These are phyloP conservation scores for Chanos chanos DNA, from an alignment of 2,797 vertebrate species.

Conservation along the genomic window DNA sequence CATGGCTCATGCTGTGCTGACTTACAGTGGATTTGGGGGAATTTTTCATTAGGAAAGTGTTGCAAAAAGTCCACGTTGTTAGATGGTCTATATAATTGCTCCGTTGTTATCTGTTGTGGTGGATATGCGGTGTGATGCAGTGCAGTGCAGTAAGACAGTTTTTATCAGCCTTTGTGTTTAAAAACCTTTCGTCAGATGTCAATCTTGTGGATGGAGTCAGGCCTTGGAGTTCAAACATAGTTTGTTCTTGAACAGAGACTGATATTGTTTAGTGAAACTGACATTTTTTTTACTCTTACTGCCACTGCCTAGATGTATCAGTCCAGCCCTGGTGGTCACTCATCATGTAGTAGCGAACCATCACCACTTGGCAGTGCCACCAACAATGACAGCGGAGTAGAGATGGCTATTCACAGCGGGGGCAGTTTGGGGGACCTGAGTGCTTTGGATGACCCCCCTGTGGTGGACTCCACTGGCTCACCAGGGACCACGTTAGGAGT, in stretches of 20 bases:
- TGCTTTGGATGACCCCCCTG: slow-evolving; percentile 80
- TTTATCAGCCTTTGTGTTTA: slow-evolving; percentile 53
- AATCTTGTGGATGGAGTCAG: neutral
- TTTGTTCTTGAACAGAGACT: neutral
- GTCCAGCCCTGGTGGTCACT: slow-evolving; percentile 97
- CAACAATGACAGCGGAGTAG: slow-evolving; percentile 98
- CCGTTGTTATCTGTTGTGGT: too few species aligned
- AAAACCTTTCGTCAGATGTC: slow-evolving; percentile 44
- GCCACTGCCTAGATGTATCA: slow-evolving; percentile 82
- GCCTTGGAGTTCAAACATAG: neutral
- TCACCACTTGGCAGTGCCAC: slow-evolving; percentile 93
- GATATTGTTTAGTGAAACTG: too few species aligned
- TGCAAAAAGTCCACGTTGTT: too few species aligned
- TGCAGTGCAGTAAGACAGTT: neutral
- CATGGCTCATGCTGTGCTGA: too few species aligned
- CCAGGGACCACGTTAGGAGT: slow-evolving; percentile 77
- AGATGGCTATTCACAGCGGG: slow-evolving; percentile 89
- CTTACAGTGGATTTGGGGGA: too few species aligned
- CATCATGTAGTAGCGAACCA: slow-evolving; percentile 95
- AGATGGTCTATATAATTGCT: too few species aligned
- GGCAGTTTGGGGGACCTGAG: slow-evolving; percentile 96
- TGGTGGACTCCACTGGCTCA: slow-evolving; percentile 84
- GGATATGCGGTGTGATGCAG: too few species aligned
- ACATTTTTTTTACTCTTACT: neutral
- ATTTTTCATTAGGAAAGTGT: too few species aligned